phyloP scores from a whole-genome alignment of 2,888 invertebrate species.

The Drosophila recens region DNA sequence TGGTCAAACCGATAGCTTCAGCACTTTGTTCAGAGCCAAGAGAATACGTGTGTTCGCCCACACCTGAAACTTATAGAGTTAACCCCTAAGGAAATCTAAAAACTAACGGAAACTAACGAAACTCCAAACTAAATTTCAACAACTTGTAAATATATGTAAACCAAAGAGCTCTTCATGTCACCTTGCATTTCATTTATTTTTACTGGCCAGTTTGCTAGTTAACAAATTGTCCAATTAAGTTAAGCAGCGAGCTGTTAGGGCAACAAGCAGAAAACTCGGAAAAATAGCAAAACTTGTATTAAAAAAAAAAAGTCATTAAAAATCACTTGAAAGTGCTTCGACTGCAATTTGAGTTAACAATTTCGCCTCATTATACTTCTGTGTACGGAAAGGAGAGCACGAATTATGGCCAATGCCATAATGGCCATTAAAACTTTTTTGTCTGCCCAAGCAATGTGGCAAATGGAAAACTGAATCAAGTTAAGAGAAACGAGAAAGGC shows the following conservation, averaged over 20 bases:
- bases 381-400: slow-evolving; percentile 21
- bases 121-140: not conserved
- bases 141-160: not conserved
- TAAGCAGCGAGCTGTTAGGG: slow-evolving; percentile 13
- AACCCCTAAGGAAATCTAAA: slow-evolving; percentile 24
- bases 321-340: slow-evolving; percentile 70
- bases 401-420: slow-evolving; percentile 77
- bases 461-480: slow-evolving; percentile 46
- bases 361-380: slow-evolving; percentile 63
- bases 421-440: slow-evolving; percentile 72
- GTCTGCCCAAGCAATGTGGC: slow-evolving; percentile 43
- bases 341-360: slow-evolving; percentile 67
- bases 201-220: slow-evolving; percentile 19
- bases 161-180: not conserved
- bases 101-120: slow-evolving; percentile 38
- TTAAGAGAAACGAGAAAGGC: slow-evolving; percentile 14
- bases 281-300: slow-evolving; percentile 24
- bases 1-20: slow-evolving; percentile 42
- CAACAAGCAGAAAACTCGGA: slow-evolving; percentile 13
- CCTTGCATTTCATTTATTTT: slow-evolving; percentile 1
- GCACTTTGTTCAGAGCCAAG: slow-evolving; percentile 43
- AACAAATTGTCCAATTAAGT: slow-evolving; percentile 30
- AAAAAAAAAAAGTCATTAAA: slow-evolving; percentile 66
- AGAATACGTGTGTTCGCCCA: not conserved
- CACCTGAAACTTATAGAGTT: not conserved